phyloP scores from a whole-genome alignment of 2,113 vertebrate genomes.

The Porphyrio hochstetteri region DNA sequence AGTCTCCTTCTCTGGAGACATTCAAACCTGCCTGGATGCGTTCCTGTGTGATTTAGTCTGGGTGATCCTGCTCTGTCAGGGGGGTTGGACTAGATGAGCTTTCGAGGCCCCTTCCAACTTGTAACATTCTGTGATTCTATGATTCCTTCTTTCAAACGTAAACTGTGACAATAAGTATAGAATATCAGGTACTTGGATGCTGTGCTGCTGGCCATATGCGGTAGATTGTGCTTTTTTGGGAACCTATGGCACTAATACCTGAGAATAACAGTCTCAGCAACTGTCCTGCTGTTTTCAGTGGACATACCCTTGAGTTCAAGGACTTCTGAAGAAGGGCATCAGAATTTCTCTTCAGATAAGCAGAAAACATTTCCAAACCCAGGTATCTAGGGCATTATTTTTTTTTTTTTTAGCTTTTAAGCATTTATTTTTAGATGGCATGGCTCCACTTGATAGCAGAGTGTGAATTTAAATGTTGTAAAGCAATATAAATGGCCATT shows the following conservation, averaged over 20 bases:
- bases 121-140: no score
- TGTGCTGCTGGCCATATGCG: neutral
- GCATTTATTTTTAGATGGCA: constrained; percentile 53
- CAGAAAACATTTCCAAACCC: constrained; percentile 20
- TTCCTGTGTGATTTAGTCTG: no score
- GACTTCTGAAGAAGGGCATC: neutral
- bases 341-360: constrained; percentile 17
- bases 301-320: neutral
- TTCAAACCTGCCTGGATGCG: no score
- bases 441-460: constrained; percentile 25
- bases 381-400: constrained; percentile 24
- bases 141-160: neutral
- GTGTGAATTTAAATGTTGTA: constrained; percentile 57
- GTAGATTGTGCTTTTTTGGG: neutral
- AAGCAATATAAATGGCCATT: constrained; percentile 63
- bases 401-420: constrained; percentile 33
- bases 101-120: no score
- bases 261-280: neutral
- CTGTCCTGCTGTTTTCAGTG: neutral
- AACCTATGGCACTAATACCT: neutral
- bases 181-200: neutral
- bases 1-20: no score
- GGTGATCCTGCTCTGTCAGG: no score
- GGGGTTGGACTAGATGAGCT: no score
- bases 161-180: neutral